These are phyloP conservation scores for Bryconaethiops microstoma DNA, from an alignment of 2,797 vertebrate species.

Conservation along the genomic window DNA sequence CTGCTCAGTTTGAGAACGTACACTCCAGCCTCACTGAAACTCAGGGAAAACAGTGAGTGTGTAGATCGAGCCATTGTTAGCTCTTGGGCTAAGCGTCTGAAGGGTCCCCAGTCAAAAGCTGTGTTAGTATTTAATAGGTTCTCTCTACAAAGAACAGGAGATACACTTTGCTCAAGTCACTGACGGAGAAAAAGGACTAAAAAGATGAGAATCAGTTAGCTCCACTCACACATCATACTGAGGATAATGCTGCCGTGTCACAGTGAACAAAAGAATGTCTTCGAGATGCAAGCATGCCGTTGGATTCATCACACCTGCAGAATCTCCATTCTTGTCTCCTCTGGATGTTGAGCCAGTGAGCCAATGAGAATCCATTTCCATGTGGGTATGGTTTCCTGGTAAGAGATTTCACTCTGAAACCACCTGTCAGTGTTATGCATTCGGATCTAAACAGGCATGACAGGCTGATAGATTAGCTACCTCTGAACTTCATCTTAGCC, in stretches of 20 bases:
- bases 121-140: slow-evolving; percentile 87
- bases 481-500: slow-evolving; percentile 14
- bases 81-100: slow-evolving; percentile 80
- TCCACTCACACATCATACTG: slow-evolving; percentile 86
- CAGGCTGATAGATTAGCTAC: slow-evolving; percentile 27
- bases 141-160: slow-evolving; percentile 70
- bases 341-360: slow-evolving; percentile 35
- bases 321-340: slow-evolving; percentile 15
- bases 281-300: slow-evolving; percentile 77
- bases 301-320: slow-evolving; percentile 84
- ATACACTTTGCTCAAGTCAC: background rate
- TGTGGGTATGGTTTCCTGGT: slow-evolving; percentile 48
- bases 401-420: slow-evolving; percentile 19
- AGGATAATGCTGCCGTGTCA: slow-evolving; percentile 80
- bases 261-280: slow-evolving; percentile 79
- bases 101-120: slow-evolving; percentile 88
- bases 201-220: background rate
- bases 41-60: slow-evolving; percentile 77
- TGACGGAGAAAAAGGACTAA: background rate
- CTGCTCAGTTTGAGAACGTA: slow-evolving; percentile 84
- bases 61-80: slow-evolving; percentile 65
- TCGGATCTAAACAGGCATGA: background rate
- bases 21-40: slow-evolving; percentile 82
- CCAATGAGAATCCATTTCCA: slow-evolving; percentile 37
- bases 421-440: background rate